Conservation (phyloP, 2,797 vertebrate species). For the Arremon brunneinucha region DNA sequence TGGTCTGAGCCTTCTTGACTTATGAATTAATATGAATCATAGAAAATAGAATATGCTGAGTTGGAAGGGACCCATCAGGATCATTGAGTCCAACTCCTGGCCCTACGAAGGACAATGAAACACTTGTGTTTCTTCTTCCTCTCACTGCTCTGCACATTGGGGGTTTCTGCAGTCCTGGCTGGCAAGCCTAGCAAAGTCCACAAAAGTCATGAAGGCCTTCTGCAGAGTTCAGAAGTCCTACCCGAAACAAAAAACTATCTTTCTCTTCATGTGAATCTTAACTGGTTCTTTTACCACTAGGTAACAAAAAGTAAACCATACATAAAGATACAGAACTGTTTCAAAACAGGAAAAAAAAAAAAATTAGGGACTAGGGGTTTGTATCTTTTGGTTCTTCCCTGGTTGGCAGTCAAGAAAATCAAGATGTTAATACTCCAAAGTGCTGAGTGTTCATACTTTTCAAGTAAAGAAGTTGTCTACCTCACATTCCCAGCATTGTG, state of each 20-base stretch:
- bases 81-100: background rate
- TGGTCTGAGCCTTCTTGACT: constrained; percentile 51
- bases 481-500: background rate
- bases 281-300: background rate
- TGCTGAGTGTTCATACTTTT: background rate
- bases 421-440: background rate
- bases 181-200: background rate
- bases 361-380: accelerated
- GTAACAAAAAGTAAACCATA: background rate
- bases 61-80: background rate
- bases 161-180: background rate
- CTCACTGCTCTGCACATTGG: background rate
- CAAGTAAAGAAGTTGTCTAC: background rate
- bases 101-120: background rate
- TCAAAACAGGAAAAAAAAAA: background rate
- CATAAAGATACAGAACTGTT: background rate
- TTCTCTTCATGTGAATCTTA: background rate
- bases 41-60: background rate
- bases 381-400: background rate
- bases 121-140: constrained; percentile 52
- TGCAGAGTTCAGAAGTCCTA: background rate
- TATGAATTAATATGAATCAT: constrained; percentile 65
- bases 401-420: background rate
- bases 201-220: background rate
- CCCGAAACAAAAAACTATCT: background rate